Percentiles rank a stretch among this genome's conserved stretches.
These are phyloP conservation scores for Hemiscyllium ocellatum DNA, from an alignment of 2,113 vertebrate species.

Conservation along the genomic window DNA sequence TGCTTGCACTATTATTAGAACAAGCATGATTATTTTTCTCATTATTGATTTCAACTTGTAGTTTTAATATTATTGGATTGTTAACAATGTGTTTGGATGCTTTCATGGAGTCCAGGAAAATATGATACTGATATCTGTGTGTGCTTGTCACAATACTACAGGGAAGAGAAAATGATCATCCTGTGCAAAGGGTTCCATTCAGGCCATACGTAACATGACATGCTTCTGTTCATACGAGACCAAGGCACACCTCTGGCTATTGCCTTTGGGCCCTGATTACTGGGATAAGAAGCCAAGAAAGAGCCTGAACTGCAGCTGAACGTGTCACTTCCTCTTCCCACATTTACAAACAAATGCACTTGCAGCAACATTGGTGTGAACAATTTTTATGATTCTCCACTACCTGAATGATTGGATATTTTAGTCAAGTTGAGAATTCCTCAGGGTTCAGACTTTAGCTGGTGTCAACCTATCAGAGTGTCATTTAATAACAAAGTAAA, in stretches of 20 bases:
- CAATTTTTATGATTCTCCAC: background rate
- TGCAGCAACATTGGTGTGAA: background rate
- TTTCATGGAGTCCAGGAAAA: background rate
- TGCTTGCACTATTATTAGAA: background rate
- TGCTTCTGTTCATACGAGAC: background rate
- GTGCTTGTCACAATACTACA: background rate
- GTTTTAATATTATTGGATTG: background rate
- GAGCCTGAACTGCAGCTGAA: background rate
- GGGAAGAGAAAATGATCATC: background rate
- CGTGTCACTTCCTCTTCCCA: background rate
- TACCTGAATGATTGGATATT: background rate
- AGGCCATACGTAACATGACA: background rate
- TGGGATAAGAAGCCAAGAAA: background rate
- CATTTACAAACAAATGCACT: background rate
- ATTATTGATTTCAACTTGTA: background rate
- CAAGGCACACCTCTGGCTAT: background rate
- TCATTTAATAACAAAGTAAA: background rate
- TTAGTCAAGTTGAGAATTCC: background rate
- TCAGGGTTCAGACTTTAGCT: background rate
- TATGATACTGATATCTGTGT: background rate
- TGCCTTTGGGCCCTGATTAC: background rate
- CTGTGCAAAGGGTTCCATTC: background rate
- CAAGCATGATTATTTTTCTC: background rate
- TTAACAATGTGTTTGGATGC: background rate
- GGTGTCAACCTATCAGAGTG: background rate